Conservation (phyloP, 2,888 invertebrate genomes). For the Mechanitis mazaeus region DNA sequence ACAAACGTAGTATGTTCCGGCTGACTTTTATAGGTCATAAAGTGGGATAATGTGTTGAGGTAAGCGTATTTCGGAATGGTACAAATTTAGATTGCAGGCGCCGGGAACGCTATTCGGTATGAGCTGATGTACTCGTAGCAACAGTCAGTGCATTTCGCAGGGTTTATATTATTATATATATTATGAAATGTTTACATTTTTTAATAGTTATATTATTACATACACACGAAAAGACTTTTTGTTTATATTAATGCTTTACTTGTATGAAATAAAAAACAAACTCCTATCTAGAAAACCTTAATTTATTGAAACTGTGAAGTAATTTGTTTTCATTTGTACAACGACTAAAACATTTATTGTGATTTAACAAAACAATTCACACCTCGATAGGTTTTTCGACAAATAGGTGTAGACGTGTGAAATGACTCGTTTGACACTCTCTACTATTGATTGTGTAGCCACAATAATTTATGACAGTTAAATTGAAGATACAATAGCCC, state of each 20-base stretch:
- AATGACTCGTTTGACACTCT: conserved; percentile 51
- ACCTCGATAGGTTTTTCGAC: conserved; percentile 52
- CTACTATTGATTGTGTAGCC: conserved; percentile 29
- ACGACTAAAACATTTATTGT: conserved; percentile 35
- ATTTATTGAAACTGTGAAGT: conserved; percentile 25
- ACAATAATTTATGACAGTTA: conserved; percentile 8
- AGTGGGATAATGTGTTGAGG: conserved; percentile 72
- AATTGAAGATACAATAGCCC: background rate
- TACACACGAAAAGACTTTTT: no score
- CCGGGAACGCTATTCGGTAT: conserved; percentile 51
- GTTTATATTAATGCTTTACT: no score
- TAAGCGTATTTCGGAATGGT: conserved; percentile 72
- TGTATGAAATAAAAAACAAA: no score
- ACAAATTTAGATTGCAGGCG: conserved; percentile 71
- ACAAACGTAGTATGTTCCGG: conserved; percentile 69
- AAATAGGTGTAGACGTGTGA: conserved; percentile 60
- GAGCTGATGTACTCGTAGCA: conserved; percentile 48
- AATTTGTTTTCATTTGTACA: conserved; percentile 32
- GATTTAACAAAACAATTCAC: conserved; percentile 50
- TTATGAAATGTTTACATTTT: background rate
- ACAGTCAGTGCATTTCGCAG: conserved; percentile 19
- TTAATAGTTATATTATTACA: no score
- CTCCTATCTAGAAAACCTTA: conserved; percentile 14
- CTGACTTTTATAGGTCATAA: conserved; percentile 76
- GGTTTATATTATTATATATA: background rate